Base-by-base conservation (phyloP, 2,113 vertebrate species). In the Trichechus manatus region DNA sequence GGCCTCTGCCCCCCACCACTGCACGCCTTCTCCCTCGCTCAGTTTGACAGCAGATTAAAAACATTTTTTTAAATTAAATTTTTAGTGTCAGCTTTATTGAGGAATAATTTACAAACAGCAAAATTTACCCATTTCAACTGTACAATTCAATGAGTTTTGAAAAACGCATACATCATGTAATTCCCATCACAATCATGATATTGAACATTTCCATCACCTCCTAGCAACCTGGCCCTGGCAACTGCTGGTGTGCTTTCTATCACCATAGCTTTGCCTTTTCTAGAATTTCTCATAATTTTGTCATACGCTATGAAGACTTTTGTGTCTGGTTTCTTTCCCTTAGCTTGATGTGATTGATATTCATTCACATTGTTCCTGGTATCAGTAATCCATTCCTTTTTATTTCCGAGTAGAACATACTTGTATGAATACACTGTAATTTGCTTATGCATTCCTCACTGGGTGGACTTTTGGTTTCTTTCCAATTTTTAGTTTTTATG, bases 321-420 rank as follows among this genome's bases (percentile, higher is more conserved):
- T 4, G 36, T 23, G 53, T 56, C 53, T 56, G 53, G 15, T 56
- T 56, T 56, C 53, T 50, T 33, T 61, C 50, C 27, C 50, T 80
- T 2, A 29, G 84, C 50, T 0, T 25, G 20, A 59, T 3, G 36
- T 42, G 22, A 3, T 39, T 17, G 15, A 6, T 0, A 15, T 3
- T 3, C 1, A 2, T 14, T 14, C 27, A 0, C n/a, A 3, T 0
- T 0, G 68, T 13, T 11, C 17, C 53, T 50, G 9, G 22, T 27
- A 6, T 75, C 44, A 72, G 17, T 6, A 47, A 56, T 10, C 7
- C 29, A 19, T 25, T 10, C 9, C 44, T 44, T 17, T 47, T 2
- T 23, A 9, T 14, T 7, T 56, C 83, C 2, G 8, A 50, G 7
- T 1, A 7, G 23, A 50, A 31, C 53, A 11, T 19, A 27, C 0